Conservation (phyloP, 2,113 vertebrate genomes). For the Smithornis capensis region DNA sequence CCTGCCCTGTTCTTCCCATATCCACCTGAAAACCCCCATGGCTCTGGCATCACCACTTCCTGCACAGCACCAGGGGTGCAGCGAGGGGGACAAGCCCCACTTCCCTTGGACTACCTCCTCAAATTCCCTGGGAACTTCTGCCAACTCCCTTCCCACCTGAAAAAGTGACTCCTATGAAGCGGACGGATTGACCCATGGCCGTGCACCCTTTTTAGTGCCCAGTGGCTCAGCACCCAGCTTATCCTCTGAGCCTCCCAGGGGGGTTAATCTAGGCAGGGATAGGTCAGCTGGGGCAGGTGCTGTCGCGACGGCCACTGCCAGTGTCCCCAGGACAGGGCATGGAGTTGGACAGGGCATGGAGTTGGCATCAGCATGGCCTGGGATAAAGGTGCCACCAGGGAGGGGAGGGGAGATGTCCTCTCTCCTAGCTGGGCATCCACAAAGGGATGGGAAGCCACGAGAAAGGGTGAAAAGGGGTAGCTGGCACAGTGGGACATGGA, state of each 20-base stretch:
- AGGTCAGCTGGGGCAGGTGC: background rate
- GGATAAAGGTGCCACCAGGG: background rate
- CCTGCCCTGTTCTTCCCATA: background rate
- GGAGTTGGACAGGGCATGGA: no score
- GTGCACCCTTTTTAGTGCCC: background rate
- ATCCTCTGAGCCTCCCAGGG: background rate
- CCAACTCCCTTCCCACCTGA: rapidly evolving
- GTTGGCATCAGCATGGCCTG: background rate
- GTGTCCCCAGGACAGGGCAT: background rate
- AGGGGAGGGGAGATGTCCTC: background rate
- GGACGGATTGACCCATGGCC: background rate
- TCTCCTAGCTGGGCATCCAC: rapidly evolving
- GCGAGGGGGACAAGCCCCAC: background rate
- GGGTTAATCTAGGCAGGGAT: background rate
- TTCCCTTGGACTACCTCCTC: background rate
- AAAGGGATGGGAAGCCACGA: background rate
- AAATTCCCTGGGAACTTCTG: rapidly evolving
- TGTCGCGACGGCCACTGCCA: background rate
- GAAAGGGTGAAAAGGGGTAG: background rate
- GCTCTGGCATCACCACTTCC: background rate
- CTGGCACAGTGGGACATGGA: background rate
- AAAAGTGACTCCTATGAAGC: background rate
- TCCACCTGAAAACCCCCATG: background rate
- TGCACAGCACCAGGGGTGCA: background rate
- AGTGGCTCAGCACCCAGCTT: slow-evolving; percentile 20